Evolutionary conservation across 2,888 invertebrate species (phyloP).

Genomic region (Rhagonycha fulva): DNA sequence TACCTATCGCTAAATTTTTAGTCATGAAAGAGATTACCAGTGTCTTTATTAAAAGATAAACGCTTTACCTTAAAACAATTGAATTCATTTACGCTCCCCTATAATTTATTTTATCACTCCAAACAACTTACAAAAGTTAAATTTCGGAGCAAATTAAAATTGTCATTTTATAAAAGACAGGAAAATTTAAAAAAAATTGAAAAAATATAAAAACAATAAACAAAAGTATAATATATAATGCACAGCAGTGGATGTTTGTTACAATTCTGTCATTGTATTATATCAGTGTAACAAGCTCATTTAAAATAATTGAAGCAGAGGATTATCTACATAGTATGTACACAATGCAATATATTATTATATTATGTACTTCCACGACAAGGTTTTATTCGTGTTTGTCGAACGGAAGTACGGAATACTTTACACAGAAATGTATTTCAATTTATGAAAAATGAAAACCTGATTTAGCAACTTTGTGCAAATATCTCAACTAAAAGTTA

Average conservation of each 20-base stretch:
- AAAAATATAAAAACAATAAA: too few species aligned
- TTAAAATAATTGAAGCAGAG: not conserved
- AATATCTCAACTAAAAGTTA: not conserved
- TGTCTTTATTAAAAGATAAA: not conserved
- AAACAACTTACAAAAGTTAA: not conserved
- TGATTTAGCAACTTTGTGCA: not conserved
- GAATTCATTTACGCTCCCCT: not conserved
- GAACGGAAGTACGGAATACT: not conserved
- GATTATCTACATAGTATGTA: not conserved
- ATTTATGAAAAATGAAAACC: not conserved
- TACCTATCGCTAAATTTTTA: not conserved
- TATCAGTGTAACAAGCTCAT: not conserved
- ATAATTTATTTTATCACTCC: not conserved
- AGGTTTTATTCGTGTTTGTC: not conserved
- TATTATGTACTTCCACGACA: too few species aligned
- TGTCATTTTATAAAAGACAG: not conserved
- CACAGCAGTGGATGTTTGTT: not conserved
- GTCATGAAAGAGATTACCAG: not conserved
- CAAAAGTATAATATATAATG: not conserved
- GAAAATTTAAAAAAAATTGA: not conserved
- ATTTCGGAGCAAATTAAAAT: not conserved
- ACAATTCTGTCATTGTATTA: not conserved
- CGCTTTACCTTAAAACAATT: not conserved
- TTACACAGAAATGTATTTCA: not conserved
- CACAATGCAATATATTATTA: too few species aligned